Percentiles rank a stretch among this genome's conserved stretches.
Conservation (phyloP, 2,113 vertebrate genomes). For the Sebastes fasciatus region DNA sequence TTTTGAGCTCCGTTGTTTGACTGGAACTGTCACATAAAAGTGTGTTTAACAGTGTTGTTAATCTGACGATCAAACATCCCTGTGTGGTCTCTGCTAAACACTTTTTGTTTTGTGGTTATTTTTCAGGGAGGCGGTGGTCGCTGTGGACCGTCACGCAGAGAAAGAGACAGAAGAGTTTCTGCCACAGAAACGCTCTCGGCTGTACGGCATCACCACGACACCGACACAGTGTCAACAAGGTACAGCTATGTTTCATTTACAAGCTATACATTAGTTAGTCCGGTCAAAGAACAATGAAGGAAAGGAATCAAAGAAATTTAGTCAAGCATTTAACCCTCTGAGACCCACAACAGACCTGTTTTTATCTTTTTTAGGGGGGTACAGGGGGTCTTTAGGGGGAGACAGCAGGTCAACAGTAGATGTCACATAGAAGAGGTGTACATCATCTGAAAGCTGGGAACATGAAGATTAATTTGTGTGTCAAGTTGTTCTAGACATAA, state of each 20-base stretch:
- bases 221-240: conserved; percentile 54
- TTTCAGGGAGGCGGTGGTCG: conserved; percentile 89
- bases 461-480: too few species aligned
- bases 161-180: conserved; percentile 88
- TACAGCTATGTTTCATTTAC: neutral
- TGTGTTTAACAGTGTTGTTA: neutral
- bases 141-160: conserved; percentile 83
- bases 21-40: neutral
- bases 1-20: neutral
- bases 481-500: too few species aligned
- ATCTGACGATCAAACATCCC: neutral
- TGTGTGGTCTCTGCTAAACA: neutral
- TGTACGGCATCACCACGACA: conserved; percentile 89
- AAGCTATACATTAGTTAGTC: too few species aligned
- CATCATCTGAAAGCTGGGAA: too few species aligned
- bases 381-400: too few species aligned
- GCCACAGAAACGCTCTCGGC: conserved; percentile 90
- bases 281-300: neutral
- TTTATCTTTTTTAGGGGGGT: too few species aligned
- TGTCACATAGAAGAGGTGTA: too few species aligned
- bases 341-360: too few species aligned
- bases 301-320: neutral
- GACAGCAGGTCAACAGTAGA: too few species aligned
- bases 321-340: too few species aligned
- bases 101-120: neutral